Base-by-base conservation (phyloP, 1,140 invertebrate genomes). In the Drosophila malerkotliana region DNA sequence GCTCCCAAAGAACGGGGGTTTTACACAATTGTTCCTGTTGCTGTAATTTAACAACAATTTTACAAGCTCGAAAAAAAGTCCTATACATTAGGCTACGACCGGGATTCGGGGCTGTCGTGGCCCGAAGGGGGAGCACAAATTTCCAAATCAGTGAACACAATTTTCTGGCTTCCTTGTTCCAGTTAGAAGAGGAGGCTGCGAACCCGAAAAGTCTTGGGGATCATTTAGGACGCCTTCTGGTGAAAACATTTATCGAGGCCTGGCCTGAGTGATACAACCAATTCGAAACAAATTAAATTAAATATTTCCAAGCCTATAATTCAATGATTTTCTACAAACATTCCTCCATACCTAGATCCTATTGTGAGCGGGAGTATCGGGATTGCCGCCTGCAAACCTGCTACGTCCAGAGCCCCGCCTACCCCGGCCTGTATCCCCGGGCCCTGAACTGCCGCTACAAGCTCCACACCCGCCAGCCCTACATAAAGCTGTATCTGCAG, bases 351-450 rank as follows among this genome's bases (percentile, higher is more conserved):
- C 7, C 0, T 91, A 97, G 96, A 34, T 97, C 96, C 10, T 98
- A 98, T 91, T 98, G 97, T 90, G 96, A 98, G 83, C 93, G 97
- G 49, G 95, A 96, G 48, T 98, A 97, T 91, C 94, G 95, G 24
- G 96, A 97, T 87, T 97, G 96, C 83, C 93, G 95, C 8, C 93
- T 98, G 1, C 97, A 98, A 81, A 98, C 97, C 2, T 98, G 97
- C 91, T 98, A 97, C 92, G 97, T 98, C 1, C 97, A 98, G 91
- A 97, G 96, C 6, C 97, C 97, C 1, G 97, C 97, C 0, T 98
- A 97, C 92, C 97, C 97, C 4, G 97, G 97, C 8, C 95, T 98
- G 2, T 98, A 98, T 92, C 97, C 97, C 0, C 93, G 97, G 21
- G 96, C 97, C 79, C 93, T 98, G 15, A 96, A 97, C 84, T 98